Percentiles rank a stretch among this genome's conserved stretches.
Evolutionary conservation across 2,888 invertebrate species (phyloP).

Genomic region (Eupithecia dodoneata): DNA sequence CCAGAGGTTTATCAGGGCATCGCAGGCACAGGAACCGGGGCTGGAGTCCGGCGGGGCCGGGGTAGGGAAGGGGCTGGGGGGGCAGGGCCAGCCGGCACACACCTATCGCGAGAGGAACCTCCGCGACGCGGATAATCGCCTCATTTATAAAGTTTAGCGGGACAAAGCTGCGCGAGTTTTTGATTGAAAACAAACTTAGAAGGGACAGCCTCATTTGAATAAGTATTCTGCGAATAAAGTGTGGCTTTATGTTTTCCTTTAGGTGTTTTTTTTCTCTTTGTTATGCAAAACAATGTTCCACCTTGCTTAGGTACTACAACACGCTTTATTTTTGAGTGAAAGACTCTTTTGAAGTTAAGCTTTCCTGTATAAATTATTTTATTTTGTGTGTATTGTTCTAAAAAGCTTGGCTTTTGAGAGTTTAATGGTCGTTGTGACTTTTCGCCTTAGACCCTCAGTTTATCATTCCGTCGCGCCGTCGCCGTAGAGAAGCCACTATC

Average conservation of each 20-base stretch:
- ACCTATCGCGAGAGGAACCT: conserved; percentile 71
- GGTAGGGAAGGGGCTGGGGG: conserved; percentile 16
- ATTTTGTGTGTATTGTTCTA: conserved; percentile 82
- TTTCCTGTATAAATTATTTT: conserved; percentile 83
- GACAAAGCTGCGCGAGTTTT: conserved; percentile 83
- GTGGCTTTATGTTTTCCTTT: conserved; percentile 85
- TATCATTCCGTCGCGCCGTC: conserved; percentile 61
- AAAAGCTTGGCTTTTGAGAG: conserved; percentile 76
- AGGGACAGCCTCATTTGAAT: conserved; percentile 85
- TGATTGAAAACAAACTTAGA: conserved; percentile 85
- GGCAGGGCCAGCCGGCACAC: conserved; percentile 57
- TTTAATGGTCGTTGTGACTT: conserved; percentile 73
- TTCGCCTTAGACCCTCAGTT: conserved; percentile 68
- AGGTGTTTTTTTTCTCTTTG: conserved; percentile 83
- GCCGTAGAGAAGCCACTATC: conserved; percentile 45
- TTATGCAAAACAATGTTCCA: conserved; percentile 85
- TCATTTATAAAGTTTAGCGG: conserved; percentile 84
- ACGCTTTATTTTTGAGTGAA: conserved; percentile 84
- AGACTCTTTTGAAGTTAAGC: conserved; percentile 84
- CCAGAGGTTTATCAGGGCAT: conserved; percentile 78
- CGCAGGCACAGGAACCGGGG: conserved; percentile 60
- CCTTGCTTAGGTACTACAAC: conserved; percentile 84
- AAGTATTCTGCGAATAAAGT: conserved; percentile 85
- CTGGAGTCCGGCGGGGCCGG: conserved; percentile 38
- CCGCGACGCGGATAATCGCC: conserved; percentile 80